These are phyloP conservation scores for Hyppa rectilinea DNA, from an alignment of 2,888 invertebrate species.

Conservation along the genomic window DNA sequence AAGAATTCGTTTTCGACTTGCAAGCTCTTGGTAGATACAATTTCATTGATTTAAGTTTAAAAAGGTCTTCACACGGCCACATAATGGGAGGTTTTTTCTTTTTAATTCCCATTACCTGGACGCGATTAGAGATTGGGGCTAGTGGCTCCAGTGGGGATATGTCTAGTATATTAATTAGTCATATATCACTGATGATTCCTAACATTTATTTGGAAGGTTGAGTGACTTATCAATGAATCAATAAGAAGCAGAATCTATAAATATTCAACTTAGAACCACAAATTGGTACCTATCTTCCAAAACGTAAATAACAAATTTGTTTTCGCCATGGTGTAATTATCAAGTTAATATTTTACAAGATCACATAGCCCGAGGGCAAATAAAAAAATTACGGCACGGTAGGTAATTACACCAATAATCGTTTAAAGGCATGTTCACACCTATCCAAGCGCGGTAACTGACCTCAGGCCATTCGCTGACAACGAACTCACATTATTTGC, in stretches of 20 bases:
- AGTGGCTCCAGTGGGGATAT: neutral
- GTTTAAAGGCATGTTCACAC: slow-evolving; percentile 39
- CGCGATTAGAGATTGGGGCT: neutral
- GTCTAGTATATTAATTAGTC: neutral
- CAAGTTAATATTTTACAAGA: slow-evolving; percentile 10
- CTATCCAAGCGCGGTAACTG: slow-evolving; percentile 64
- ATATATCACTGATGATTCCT: neutral
- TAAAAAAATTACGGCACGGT: slow-evolving; percentile 10
- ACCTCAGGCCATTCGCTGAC: slow-evolving; percentile 67
- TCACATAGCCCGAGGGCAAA: slow-evolving; percentile 2
- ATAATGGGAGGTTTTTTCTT: neutral
- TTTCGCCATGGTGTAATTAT: slow-evolving; percentile 23
- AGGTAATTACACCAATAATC: slow-evolving; percentile 34
- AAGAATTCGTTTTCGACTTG: neutral
- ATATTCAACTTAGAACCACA: slow-evolving; percentile 4
- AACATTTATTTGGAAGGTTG: neutral
- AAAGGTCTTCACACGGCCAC: too few relatives aligned
- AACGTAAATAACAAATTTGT: slow-evolving; percentile 10
- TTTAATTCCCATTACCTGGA: neutral
- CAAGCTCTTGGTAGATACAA: neutral
- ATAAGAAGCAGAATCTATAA: neutral
- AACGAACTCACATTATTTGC: slow-evolving; percentile 59
- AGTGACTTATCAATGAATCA: neutral
- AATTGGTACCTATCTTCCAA: neutral
- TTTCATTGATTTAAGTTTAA: neutral